Evolutionary conservation across 2,113 vertebrate genomes (phyloP).

Genomic region (Rallus limicola): DNA sequence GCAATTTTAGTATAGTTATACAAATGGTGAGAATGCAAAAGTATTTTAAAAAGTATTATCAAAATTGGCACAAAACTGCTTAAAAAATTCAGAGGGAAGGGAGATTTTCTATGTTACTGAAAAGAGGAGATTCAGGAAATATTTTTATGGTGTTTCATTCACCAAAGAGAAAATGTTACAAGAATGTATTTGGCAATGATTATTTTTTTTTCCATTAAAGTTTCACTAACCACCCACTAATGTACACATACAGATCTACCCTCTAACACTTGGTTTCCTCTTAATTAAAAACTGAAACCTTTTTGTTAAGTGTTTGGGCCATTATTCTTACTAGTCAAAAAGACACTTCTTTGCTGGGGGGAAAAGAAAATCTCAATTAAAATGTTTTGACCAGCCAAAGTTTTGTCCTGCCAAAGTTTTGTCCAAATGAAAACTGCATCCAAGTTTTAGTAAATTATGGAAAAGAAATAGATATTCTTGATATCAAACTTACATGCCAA

Average conservation of each 20-base stretch:
- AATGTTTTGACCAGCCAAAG: background rate
- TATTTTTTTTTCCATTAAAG: background rate
- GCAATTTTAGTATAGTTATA: background rate
- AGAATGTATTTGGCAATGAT: background rate
- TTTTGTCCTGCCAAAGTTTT: background rate
- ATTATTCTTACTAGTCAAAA: background rate
- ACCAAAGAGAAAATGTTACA: background rate
- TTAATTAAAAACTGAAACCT: background rate
- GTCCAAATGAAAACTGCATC: background rate
- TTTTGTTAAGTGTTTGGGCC: background rate
- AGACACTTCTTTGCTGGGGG: background rate
- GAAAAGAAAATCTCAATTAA: background rate
- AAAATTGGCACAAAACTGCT: background rate
- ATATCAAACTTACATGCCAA: background rate
- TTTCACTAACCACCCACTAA: background rate
- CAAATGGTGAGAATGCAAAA: background rate
- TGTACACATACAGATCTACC: background rate
- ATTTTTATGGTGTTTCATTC: background rate
- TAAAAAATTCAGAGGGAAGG: background rate
- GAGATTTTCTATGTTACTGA: background rate
- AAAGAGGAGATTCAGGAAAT: background rate
- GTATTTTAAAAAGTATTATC: background rate
- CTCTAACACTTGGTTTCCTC: background rate
- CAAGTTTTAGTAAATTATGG: background rate
- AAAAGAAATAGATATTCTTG: background rate